These are phyloP conservation scores for Physocephala rufipes DNA, from an alignment of 2,888 invertebrate genomes.

Conservation along the genomic window DNA sequence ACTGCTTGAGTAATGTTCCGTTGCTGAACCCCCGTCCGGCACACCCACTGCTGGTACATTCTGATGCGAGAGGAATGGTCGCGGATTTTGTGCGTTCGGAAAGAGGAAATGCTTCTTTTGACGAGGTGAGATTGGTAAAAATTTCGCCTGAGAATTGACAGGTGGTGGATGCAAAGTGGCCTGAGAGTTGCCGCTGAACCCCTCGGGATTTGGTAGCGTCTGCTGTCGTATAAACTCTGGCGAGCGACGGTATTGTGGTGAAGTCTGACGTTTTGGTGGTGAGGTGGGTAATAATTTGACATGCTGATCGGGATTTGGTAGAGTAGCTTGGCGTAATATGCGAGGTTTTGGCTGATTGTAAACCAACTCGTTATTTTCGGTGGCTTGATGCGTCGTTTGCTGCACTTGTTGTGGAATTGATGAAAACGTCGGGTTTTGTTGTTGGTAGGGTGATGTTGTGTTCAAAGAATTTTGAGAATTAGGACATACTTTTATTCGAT, in stretches of 20 bases:
- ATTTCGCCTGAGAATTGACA: conserved; percentile 55
- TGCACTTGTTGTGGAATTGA: conserved; percentile 28
- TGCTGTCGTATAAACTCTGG: conserved; percentile 64
- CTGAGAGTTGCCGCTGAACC: conserved; percentile 59
- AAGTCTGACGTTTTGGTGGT: conserved; percentile 63
- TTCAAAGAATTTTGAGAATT: conserved; percentile 55
- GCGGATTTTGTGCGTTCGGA: conserved; percentile 60
- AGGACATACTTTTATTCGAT: conserved; percentile 58
- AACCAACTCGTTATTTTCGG: conserved; percentile 19
- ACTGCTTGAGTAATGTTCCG: conserved; percentile 62
- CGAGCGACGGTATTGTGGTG: conserved; percentile 63
- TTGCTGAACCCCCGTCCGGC: conserved; percentile 53
- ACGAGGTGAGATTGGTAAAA: conserved; percentile 63
- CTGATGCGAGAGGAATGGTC: conserved; percentile 64
- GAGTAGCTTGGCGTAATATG: conserved; percentile 62
- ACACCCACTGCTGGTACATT: conserved; percentile 62
- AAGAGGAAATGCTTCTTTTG: conserved; percentile 64
- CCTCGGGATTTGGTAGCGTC: conserved; percentile 63
- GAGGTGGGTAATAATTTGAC: conserved; percentile 64
- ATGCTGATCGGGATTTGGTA: conserved; percentile 65
- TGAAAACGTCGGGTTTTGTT: conserved; percentile 33
- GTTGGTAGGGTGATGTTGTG: conserved; percentile 39
- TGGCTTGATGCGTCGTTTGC: conserved; percentile 26
- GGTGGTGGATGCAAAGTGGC: conserved; percentile 55
- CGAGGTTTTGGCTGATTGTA: conserved; percentile 46